These are phyloP conservation scores for Natrix natrix DNA, from an alignment of 2,797 vertebrate genomes.

Conservation along the genomic window DNA sequence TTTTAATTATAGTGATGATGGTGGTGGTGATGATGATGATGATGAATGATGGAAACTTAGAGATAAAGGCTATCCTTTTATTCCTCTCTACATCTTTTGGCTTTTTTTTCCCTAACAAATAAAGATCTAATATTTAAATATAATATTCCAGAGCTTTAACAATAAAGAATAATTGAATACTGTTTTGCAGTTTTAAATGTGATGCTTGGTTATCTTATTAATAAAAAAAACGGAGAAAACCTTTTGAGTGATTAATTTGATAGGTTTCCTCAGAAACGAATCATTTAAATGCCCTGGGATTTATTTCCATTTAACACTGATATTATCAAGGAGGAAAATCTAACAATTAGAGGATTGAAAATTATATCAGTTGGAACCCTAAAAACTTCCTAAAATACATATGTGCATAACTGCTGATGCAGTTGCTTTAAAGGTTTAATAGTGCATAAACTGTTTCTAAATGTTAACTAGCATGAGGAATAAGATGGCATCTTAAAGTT, in stretches of 20 bases:
- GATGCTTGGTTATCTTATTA: constrained; percentile 46
- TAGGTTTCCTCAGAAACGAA: not conserved
- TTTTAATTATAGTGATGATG: constrained; percentile 36
- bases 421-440: not conserved
- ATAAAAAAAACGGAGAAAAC: constrained; percentile 31
- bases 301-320: not conserved
- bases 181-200: constrained; percentile 13
- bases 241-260: not conserved
- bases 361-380: not conserved
- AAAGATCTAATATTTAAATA: constrained; percentile 32
- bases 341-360: not conserved
- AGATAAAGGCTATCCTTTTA: not conserved
- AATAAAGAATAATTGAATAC: constrained; percentile 33
- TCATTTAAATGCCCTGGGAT: not conserved
- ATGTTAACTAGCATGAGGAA: not conserved
- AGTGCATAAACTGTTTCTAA: not conserved
- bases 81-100: constrained; percentile 22
- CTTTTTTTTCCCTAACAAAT: constrained; percentile 33
- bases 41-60: constrained; percentile 1
- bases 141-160: constrained; percentile 19
- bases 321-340: not conserved
- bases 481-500: not conserved
- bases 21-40: not conserved
- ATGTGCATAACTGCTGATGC: not conserved
- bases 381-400: not conserved